These are phyloP conservation scores for Muscicapa comitata DNA, from an alignment of 2,797 vertebrate species.

Conservation along the genomic window DNA sequence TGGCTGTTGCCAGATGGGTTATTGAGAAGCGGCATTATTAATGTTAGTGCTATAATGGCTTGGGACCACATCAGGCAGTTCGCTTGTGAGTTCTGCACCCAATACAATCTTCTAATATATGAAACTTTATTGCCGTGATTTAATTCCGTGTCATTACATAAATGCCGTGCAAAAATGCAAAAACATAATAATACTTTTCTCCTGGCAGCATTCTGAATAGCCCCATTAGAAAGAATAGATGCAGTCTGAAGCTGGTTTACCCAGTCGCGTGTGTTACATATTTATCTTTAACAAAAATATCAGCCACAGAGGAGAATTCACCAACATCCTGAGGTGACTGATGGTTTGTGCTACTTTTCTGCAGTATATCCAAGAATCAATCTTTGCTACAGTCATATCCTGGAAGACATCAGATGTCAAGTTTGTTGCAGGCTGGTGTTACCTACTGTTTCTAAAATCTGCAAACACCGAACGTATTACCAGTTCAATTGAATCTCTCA, in stretches of 20 bases:
- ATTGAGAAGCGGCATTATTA: background rate
- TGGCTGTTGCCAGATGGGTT: background rate
- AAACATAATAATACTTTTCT: background rate
- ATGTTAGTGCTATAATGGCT: background rate
- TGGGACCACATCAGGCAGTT: background rate
- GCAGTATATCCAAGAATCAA: background rate
- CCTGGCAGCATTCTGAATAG: background rate
- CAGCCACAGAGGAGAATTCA: background rate
- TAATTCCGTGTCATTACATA: background rate
- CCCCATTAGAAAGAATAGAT: background rate
- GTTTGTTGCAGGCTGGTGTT: background rate
- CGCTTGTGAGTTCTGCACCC: background rate
- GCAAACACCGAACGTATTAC: background rate
- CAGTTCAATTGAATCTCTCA: background rate
- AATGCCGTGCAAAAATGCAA: background rate
- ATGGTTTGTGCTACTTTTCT: background rate
- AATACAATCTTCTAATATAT: background rate
- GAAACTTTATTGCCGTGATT: background rate
- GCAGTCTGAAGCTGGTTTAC: background rate
- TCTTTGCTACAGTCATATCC: background rate
- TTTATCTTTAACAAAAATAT: background rate
- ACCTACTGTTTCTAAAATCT: background rate
- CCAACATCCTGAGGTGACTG: background rate
- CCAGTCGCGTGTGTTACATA: accelerated
- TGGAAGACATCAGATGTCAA: background rate